A percentile compares a stretch with the other conserved stretches of the same genome.
These are phyloP conservation scores for Umimayanthus kanabou DNA, from an alignment of 92 coral and sea anemone genomes.

Conservation along the genomic window DNA sequence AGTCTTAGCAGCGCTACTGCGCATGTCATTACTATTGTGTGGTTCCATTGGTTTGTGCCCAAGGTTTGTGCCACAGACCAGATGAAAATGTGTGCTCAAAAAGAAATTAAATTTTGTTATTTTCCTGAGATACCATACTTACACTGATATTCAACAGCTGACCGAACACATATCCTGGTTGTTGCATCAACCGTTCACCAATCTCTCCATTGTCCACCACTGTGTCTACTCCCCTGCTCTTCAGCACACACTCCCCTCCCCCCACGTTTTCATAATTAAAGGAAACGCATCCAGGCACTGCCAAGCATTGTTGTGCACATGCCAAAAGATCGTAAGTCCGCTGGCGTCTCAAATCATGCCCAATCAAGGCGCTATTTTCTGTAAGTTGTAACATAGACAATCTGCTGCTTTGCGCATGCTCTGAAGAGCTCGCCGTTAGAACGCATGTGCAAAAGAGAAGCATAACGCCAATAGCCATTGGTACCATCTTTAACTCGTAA, in stretches of 20 bases:
- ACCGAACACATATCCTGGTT: slow-evolving; percentile 28
- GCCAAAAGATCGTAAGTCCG: slow-evolving; percentile 59
- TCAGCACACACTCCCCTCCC: slow-evolving; percentile 65
- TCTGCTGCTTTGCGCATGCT: slow-evolving; percentile 35
- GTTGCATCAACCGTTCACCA: slow-evolving; percentile 10
- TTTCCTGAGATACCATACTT: not conserved
- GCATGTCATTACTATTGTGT: no score
- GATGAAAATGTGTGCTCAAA: not conserved
- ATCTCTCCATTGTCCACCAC: not conserved
- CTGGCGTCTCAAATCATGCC: slow-evolving; percentile 53
- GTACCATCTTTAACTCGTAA: not conserved
- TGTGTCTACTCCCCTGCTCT: not conserved
- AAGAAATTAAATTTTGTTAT: no score
- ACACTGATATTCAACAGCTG: slow-evolving; percentile 19
- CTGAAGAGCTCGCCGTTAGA: not conserved
- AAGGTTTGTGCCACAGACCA: not conserved
- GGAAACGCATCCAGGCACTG: slow-evolving; percentile 54
- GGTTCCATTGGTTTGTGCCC: no score
- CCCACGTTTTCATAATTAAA: slow-evolving; percentile 62
- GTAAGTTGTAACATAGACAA: slow-evolving; percentile 50
- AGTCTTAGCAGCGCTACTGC: no score
- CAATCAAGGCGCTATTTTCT: slow-evolving; percentile 54
- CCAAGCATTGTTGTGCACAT: slow-evolving; percentile 74
- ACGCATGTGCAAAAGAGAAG: slow-evolving; percentile 21
- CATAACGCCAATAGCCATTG: not conserved